These are phyloP conservation scores for Anarrhichthys ocellatus DNA, from an alignment of 2,113 vertebrate species.

Conservation along the genomic window DNA sequence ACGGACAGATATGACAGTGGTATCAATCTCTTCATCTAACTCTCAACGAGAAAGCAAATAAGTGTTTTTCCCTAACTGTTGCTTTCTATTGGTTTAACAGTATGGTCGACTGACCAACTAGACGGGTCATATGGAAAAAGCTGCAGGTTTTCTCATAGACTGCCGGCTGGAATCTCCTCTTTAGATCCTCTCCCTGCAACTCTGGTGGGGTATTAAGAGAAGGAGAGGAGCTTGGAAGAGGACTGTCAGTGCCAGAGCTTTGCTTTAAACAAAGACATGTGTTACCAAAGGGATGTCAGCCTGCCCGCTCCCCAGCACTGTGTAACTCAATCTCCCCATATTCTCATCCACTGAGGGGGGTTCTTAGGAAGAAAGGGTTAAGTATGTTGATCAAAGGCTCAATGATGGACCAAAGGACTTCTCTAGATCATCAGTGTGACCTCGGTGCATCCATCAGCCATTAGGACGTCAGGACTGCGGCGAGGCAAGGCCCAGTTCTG, in stretches of 20 bases:
- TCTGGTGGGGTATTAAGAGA: conserved; percentile 51
- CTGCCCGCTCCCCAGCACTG: conserved; percentile 64
- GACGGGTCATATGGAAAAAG: neutral
- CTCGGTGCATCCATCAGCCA: conserved; percentile 75
- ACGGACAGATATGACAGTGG: neutral
- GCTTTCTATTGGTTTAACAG: conserved; percentile 5
- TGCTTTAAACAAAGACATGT: conserved; percentile 83
- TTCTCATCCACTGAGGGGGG: conserved; percentile 65
- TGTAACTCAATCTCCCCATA: conserved; percentile 79
- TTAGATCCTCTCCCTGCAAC: conserved; percentile 39
- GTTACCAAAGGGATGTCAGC: conserved; percentile 78
- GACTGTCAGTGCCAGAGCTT: conserved; percentile 67
- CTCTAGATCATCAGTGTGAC: conserved; percentile 72
- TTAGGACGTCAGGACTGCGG: conserved; percentile 56
- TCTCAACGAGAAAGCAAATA: neutral
- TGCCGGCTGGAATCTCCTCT: conserved; percentile 5
- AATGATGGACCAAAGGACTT: conserved; percentile 68
- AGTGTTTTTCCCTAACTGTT: neutral
- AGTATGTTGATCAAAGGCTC: conserved; percentile 78
- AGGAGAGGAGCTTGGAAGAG: conserved; percentile 51
- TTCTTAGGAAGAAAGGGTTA: conserved; percentile 73
- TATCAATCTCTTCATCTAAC: neutral
- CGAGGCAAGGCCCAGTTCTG: conserved; percentile 55
- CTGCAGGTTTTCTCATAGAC: conserved; percentile 1
- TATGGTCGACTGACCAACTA: neutral